Evolutionary conservation across 2,888 invertebrate genomes (phyloP), one percentile per base, ranked within the genome.

Genomic region (Dynastes maya): DNA sequence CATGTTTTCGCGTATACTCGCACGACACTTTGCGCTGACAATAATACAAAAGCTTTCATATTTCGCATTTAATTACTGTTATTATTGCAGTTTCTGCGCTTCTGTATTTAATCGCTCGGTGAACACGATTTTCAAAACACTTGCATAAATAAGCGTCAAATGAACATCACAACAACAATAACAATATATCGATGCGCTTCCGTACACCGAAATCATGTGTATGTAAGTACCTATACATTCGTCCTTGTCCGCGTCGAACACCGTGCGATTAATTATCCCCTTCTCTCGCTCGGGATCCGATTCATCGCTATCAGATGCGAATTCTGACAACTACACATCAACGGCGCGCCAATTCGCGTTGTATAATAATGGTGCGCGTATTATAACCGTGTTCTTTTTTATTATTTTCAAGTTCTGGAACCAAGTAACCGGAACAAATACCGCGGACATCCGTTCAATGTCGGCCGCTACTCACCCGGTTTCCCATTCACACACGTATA

Each of bases 401-500:
- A 40, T 40, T 40, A 40, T 40, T 45, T 45, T 11, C n/a, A 11
- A n/a, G 58, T 72, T 58, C 72, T 45, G 63, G 45, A 22, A 22
- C 45, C 61, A 74, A 45, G 71, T 40, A 74, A 74, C 45, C 61
- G 72, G 72, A 74, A 74, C 72, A 74, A 74, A 74, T 63, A 61
- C 45, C 61, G 61, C 72, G 72, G 61, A 74, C 72, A 63, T 74
- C 72, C 72, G 72, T 74, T 74, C 63, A 49, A 45, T 74, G 72
- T 37, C 37, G 71, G 55, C 63, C 45, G 29, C 13, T 40, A 45
- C 22, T 22, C 58, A 37, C 61, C 61, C 45, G 61, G 27, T 72
- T 72, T 72, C 61, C 61, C 72, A 74, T 61, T 61, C 55, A 45
- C 8, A 45, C 8, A 45, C 9, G 45, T 11, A 45, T 11, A 45